phyloP scores from a whole-genome alignment of 2,888 invertebrate species.

The Euphydryas editha region DNA sequence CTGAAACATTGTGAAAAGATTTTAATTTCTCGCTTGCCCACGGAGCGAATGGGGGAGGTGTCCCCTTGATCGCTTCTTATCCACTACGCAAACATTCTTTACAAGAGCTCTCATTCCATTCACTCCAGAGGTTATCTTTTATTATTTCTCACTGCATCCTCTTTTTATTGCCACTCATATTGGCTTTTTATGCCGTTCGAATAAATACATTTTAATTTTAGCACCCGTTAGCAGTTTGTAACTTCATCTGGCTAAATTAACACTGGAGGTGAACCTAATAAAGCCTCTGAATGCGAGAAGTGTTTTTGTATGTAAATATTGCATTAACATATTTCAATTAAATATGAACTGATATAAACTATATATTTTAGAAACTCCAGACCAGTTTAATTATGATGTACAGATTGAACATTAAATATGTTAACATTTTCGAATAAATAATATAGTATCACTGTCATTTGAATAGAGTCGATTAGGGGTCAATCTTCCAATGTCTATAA shows the following conservation, averaged over 20 bases:
- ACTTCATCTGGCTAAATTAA: constrained; percentile 74
- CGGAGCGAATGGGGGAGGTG: constrained; percentile 59
- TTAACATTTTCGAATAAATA: too few relatives aligned
- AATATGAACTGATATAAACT: too few relatives aligned
- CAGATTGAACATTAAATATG: too few relatives aligned
- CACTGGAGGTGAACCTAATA: constrained; percentile 64
- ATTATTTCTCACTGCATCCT: constrained; percentile 55
- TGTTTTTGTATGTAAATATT: constrained; percentile 43
- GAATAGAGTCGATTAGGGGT: too few relatives aligned
- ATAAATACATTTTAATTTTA: constrained; percentile 84
- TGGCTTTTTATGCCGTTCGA: constrained; percentile 82
- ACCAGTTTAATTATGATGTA: too few relatives aligned
- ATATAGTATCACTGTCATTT: too few relatives aligned
- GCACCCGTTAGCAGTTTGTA: constrained; percentile 68
- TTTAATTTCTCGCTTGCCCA: constrained; percentile 69
- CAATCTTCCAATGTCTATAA: too few relatives aligned
- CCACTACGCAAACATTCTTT: constrained; percentile 82
- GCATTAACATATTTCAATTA: background rate
- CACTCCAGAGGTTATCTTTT: constrained; percentile 82
- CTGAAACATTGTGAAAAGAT: constrained; percentile 50
- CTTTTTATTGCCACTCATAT: constrained; percentile 72
- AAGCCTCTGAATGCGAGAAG: constrained; percentile 49
- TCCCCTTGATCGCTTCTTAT: constrained; percentile 80
- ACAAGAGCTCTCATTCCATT: constrained; percentile 76
- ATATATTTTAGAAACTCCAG: too few relatives aligned